Evolutionary conservation across 1,140 invertebrate species (phyloP), one percentile per base, ranked within the genome.

Genomic region (Achroia grisella): DNA sequence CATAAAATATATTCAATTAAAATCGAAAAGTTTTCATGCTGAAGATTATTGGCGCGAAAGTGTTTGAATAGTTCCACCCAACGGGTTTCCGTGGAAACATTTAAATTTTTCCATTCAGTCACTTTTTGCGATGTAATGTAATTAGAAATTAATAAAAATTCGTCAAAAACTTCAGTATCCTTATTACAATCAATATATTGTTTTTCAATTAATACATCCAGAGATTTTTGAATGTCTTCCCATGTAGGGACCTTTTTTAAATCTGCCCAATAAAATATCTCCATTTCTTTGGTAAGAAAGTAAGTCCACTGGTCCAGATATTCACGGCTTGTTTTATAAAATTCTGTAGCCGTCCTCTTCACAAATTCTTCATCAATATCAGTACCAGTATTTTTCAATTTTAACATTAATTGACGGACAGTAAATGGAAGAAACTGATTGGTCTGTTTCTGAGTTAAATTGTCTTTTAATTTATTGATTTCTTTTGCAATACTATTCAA

Each of bases 291-390:
- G 23, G 37, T 48, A 54, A 65, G 39, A 37, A 48, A 36, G 42
- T 39, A 52, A 56, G 48, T 56, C 49, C 48, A 48, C 34, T 56
- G 37, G 31, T 56, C 56, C 51, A 52, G 30, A 46, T 72, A 44
- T 60, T 72, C 49, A 45, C 49, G 43, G 54, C 62, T 49, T 45
- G 56, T 62, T 68, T 62, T 65, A 55, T 65, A 65, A 57, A 71
- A 71, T 47, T 68, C 55, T 36, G 54, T 44, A 34, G 58, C 61
- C 36, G 44, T 46, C 43, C 35, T 68, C 56, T 64, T 68, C 32
- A 71, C 52, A 56, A 44, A 39, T 11, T 68, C 28, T 48, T 69
- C 37, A 44, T 56, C 61, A 41, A 67, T 40, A 54, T 37, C 36
- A 47, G 32, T 37, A 33, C 42, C 54, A 52, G n/a, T n/a, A 44